phyloP scores from a whole-genome alignment of 2,888 invertebrate genomes.

The Lamellibrachia satsuma region DNA sequence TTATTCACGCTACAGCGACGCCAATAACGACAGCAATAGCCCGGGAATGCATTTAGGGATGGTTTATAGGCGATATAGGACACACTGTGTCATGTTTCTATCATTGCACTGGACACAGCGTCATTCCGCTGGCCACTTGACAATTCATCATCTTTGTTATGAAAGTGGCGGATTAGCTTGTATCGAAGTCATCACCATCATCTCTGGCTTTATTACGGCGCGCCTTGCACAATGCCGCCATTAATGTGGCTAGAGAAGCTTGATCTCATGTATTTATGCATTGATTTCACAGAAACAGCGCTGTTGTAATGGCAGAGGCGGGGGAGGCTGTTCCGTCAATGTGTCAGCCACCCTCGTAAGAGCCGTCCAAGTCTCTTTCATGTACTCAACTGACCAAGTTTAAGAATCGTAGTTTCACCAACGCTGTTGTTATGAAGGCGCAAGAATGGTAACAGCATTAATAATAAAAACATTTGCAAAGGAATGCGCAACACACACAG shows the following conservation, averaged over 20 bases:
- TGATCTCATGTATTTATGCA: not conserved
- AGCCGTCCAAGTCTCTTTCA: not conserved
- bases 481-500: too few species aligned
- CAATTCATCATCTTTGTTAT: not conserved
- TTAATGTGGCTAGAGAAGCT: not conserved
- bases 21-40: not conserved
- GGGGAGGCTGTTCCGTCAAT: not conserved
- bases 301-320: not conserved
- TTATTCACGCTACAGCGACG: not conserved
- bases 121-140: not conserved
- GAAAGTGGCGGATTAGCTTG: not conserved
- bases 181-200: not conserved
- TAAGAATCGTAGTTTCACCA: too few species aligned
- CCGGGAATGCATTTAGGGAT: not conserved
- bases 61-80: not conserved
- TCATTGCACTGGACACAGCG: not conserved
- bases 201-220: not conserved
- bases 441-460: too few species aligned
- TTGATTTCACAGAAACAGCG: not conserved
- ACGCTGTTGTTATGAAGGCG: too few species aligned
- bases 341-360: not conserved
- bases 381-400: too few species aligned
- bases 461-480: too few species aligned
- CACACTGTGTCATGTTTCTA: not conserved
- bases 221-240: constrained; percentile 10